Evolutionary conservation across 53 echinoderm and acorn worm genomes (phyloP).

Genomic region (Holothuria scabra): DNA sequence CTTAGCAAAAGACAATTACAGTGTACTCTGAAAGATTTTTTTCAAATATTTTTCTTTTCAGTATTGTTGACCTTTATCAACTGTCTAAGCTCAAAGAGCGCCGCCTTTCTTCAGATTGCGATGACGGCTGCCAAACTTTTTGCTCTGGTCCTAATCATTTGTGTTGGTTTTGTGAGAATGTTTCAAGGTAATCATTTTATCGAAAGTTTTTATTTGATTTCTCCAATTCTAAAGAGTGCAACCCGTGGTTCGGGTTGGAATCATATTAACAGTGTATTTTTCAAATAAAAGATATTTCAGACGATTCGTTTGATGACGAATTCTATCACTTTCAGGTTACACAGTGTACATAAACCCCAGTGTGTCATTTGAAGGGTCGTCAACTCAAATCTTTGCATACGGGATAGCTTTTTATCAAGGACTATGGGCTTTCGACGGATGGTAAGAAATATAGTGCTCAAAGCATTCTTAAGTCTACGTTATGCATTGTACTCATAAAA

Average conservation of each 20-base stretch:
- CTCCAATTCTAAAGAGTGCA: too few species aligned
- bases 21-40: too few species aligned
- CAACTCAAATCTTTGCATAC: constrained; percentile 82
- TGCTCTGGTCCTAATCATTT: constrained; percentile 27
- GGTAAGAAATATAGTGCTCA: constrained; percentile 16
- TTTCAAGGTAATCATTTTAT: constrained; percentile 9
- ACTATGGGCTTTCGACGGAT: constrained; percentile 87
- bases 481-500: too few species aligned
- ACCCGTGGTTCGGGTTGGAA: too few species aligned
- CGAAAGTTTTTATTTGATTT: not conserved
- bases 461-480: too few species aligned
- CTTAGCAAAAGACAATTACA: too few species aligned
- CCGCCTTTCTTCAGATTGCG: constrained; percentile 18
- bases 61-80: constrained; percentile 12
- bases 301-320: not conserved
- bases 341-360: constrained; percentile 44
- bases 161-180: constrained; percentile 15
- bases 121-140: constrained; percentile 39
- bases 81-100: constrained; percentile 26
- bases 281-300: not conserved
- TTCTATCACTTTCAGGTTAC: constrained; percentile 13
- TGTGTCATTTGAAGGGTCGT: constrained; percentile 68
- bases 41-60: not conserved
- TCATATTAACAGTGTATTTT: not conserved
- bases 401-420: constrained; percentile 95